Evolutionary conservation across 2,113 vertebrate species (phyloP), one percentile per base, ranked within the genome.

Genomic region (Myxocyprinus asiaticus): DNA sequence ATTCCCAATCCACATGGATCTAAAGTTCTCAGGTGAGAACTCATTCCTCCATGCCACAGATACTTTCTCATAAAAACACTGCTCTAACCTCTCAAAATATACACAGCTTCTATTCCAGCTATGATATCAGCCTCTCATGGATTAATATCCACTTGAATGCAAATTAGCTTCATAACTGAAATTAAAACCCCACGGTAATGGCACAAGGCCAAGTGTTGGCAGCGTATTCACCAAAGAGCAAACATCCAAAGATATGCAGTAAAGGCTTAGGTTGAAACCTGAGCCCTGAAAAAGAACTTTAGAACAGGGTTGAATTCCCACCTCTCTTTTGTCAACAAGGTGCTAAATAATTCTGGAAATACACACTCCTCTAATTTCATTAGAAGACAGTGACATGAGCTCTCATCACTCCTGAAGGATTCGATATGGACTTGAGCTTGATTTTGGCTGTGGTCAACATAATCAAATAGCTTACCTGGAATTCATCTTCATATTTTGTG

Each of bases 341-440:
- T 89, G 85, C 87, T 91, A 89, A 93, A 92, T 92, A 92, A 91
- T 92, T 92, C 44, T 79, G 82, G 85, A 89, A 91, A 88, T 89
- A 43, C 76, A 79, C 48, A 78, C 79, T 53, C 82, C 85, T 86
- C 84, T 88, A 77, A 71, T 80, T 62, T 85, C 75, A 83, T 82
- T 65, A 42, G 66, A 65, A 71, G 59, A 66, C 15, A 4, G 9
- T 59, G 9, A 43, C 47, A 71, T 66, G n/a, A 12, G n/a, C 43
- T n/a, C 48, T 69, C 12, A 51, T 0, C 62, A 6, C 4, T 5
- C 11, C 58, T 50, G 43, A 72, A 15, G 8, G 9, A 47, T 61
- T 17, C 7, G 5, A 45, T 59, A 10, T 14, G 4, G 11, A 66
- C 47, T 12, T 47, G 2, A 9, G 10, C 47, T 33, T 55, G 53